Percentiles rank a stretch among this genome's conserved stretches.
Conservation (phyloP, 2,888 invertebrate species). For the Liodrosophila aerea region DNA sequence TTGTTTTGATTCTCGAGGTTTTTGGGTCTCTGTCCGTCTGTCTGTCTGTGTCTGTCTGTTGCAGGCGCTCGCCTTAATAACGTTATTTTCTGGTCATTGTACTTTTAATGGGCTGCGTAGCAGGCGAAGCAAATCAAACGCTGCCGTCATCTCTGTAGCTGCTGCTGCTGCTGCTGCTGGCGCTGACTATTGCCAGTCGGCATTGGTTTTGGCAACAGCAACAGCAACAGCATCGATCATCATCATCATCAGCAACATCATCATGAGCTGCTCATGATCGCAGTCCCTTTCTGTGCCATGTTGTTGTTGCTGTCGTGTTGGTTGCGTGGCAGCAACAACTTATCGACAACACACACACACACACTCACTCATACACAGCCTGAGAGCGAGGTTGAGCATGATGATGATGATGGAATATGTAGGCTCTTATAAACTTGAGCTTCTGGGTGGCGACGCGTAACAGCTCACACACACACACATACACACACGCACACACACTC, state of each 20-base stretch:
- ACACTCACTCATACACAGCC: slow-evolving; percentile 6
- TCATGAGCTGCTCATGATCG: slow-evolving; percentile 38
- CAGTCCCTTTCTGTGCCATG: slow-evolving; percentile 40
- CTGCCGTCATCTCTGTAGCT: slow-evolving; percentile 36
- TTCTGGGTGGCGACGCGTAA: slow-evolving; percentile 80
- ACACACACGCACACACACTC: slow-evolving; percentile 7
- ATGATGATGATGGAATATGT: slow-evolving; percentile 70
- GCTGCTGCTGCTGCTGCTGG: slow-evolving; percentile 17
- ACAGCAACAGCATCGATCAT: slow-evolving; percentile 24
- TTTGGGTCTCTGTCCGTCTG: slow-evolving; percentile 40
- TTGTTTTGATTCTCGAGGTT: slow-evolving; percentile 73
- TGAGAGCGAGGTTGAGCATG: slow-evolving; percentile 1
- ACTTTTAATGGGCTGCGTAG: slow-evolving; percentile 75
- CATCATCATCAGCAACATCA: slow-evolving; percentile 20
- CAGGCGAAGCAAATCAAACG: slow-evolving; percentile 65
- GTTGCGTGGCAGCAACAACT: slow-evolving; percentile 69
- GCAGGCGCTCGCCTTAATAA: slow-evolving; percentile 64
- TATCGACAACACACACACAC: slow-evolving; percentile 47
- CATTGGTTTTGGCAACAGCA: slow-evolving; percentile 46
- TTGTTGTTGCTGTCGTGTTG: slow-evolving; percentile 33
- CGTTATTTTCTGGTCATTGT: slow-evolving; percentile 79
- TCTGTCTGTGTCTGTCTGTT: slow-evolving; percentile 23
- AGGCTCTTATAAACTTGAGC: slow-evolving; percentile 75
- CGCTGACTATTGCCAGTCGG: slow-evolving; percentile 44
- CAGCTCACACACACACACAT: slow-evolving; percentile 50